Conservation (phyloP, 2,797 vertebrate species). For the Dendrocincla tyrannina region DNA sequence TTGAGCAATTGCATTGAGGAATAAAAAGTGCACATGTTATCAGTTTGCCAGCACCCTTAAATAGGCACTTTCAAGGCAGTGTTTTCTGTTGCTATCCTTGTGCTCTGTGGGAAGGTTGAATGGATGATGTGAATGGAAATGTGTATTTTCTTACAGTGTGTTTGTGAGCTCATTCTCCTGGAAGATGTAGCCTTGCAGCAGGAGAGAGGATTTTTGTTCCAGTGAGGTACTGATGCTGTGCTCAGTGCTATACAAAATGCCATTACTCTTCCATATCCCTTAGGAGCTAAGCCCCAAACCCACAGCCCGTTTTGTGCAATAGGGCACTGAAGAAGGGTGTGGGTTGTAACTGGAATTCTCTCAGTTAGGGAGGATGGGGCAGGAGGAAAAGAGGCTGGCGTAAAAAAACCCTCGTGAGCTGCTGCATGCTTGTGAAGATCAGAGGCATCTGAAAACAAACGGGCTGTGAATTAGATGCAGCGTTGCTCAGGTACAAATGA, state of each 20-base stretch:
- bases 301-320: background rate
- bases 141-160: background rate
- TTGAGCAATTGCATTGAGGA: background rate
- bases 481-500: background rate
- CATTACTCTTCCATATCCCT: background rate
- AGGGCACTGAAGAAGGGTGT: background rate
- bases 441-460: background rate
- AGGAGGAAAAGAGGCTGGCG: accelerated
- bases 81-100: background rate
- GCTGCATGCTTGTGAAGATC: background rate
- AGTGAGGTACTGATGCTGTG: accelerated
- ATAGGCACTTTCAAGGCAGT: background rate
- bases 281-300: background rate
- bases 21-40: background rate
- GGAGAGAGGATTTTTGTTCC: background rate
- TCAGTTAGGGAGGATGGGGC: background rate
- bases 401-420: background rate
- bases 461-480: background rate
- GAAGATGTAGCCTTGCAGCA: background rate
- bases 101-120: background rate
- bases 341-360: background rate
- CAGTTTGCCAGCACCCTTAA: background rate
- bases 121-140: background rate
- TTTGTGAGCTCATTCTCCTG: background rate
- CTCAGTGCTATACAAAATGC: background rate